Base-by-base conservation (phyloP, 1,140 invertebrate species). In the Brachionus koreanus region DNA sequence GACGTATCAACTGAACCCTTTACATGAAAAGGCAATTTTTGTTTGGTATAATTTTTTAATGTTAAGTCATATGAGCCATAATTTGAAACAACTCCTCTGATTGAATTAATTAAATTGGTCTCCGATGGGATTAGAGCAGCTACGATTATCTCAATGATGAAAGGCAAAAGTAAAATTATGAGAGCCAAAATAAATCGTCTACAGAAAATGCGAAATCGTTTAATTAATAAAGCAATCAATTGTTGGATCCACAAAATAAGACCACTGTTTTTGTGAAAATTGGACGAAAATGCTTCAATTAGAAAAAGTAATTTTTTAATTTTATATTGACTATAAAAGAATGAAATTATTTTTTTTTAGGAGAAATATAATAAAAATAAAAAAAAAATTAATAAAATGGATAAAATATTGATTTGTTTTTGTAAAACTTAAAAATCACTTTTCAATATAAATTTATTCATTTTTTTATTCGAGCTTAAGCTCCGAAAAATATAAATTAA, bases 91-190 rank as follows among this genome's bases (percentile, higher is more conserved):
- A 79, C 76, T 6, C 76, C 49, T 61, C 76, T 10, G 6, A 79
- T 79, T 65, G 76, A 79, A 61, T 79, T 79, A 2, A 79, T 79
- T 19, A 79, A 43, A 79, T 79, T 79, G 29, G 76, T 61, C 33
- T 79, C 19, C 7, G 76, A 79, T 42, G 76, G 76, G 16, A 79
- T 79, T 35, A 79, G 33, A 13, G 33, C 76, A 19, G 19, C 37
- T 43, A 79, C 9, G 23, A 79, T 39, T 5, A 37, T 33, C 61
- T 79, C 76, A 43, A 79, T 25, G 19, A 79, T 29, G 12, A 79
- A 57, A 25, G 76, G 76, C 4, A 79, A 42, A 1, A 79, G 5
- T 19, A 79, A 37, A 35, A 79, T 79, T 23, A 79, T 61, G n/a
- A 35, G 3, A 12, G 76, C 76, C 29, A 79, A 33, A 42, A 79